These are phyloP conservation scores for Cheirogaleus medius DNA, from an alignment of 2,113 vertebrate species.

Conservation along the genomic window DNA sequence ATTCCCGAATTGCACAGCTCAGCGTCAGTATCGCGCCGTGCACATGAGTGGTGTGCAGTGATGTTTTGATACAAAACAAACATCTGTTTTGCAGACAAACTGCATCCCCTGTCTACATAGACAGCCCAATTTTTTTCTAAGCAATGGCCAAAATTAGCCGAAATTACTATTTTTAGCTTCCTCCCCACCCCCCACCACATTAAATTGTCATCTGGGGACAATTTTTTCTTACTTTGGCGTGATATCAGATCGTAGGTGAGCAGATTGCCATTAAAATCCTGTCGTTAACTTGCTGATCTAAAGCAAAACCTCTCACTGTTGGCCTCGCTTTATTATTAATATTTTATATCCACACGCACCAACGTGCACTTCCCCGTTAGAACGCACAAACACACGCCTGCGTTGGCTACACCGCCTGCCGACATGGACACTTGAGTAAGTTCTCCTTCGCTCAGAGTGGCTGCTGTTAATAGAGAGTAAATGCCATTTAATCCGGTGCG, in stretches of 20 bases:
- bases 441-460: not conserved
- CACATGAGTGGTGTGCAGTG: conserved; percentile 92
- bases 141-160: conserved; percentile 81
- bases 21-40: conserved; percentile 84
- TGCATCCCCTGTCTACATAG: conserved; percentile 84
- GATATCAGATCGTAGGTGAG: conserved; percentile 77
- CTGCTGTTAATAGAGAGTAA: not conserved
- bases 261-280: conserved; percentile 77
- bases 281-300: conserved; percentile 68
- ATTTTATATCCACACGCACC: not conserved
- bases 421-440: not conserved
- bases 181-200: not conserved
- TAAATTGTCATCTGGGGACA: not conserved
- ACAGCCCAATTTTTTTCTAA: conserved; percentile 82
- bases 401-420: not conserved
- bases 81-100: conserved; percentile 83
- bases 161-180: conserved; percentile 49
- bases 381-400: conserved; percentile 40
- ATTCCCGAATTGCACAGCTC: conserved; percentile 87
- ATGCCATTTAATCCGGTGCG: not conserved
- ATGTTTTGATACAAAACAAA: conserved; percentile 90
- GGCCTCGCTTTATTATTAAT: conserved; percentile 28
- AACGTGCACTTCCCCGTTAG: conserved; percentile 62
- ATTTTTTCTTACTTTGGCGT: conserved; percentile 56
- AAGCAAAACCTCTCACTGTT: conserved; percentile 56